These are phyloP conservation scores for Procambarus clarkii DNA, from an alignment of 1,140 invertebrate genomes.

Conservation along the genomic window DNA sequence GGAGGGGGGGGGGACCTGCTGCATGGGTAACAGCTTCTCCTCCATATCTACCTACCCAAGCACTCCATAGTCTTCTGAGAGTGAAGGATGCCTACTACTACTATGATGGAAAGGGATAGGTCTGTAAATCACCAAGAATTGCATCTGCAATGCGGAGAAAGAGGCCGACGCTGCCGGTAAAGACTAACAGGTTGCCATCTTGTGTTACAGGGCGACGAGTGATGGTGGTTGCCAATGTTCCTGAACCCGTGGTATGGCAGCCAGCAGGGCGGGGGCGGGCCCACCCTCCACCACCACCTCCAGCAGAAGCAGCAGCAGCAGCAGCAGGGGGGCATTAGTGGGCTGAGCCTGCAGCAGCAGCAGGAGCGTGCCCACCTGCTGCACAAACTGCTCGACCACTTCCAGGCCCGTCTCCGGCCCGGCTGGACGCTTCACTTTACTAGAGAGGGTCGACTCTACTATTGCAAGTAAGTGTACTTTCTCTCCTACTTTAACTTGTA, in stretches of 20 bases:
- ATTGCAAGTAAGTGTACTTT: conserved; percentile 55
- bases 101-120: too few species aligned
- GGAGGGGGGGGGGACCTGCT: neutral
- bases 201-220: conserved; percentile 33
- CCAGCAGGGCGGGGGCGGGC: conserved; percentile 39
- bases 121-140: too few species aligned
- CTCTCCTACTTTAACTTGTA: too few species aligned
- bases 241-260: conserved; percentile 65
- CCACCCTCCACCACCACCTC: neutral
- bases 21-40: too few species aligned
- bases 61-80: too few species aligned
- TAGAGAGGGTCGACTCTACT: conserved; percentile 41
- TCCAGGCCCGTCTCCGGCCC: conserved; percentile 35
- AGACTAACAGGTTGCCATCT: neutral
- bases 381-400: conserved; percentile 30
- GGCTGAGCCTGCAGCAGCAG: conserved; percentile 3
- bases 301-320: conserved; percentile 21
- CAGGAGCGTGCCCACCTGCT: conserved; percentile 35
- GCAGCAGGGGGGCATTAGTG: conserved; percentile 20
- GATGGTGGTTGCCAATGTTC: conserved; percentile 64
- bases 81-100: too few species aligned
- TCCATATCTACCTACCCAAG: too few species aligned
- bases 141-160: neutral
- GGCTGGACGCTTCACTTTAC: conserved; percentile 49
- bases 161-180: neutral